Base-by-base conservation (phyloP, 2,888 invertebrate genomes). In the Steinernema hermaphroditum region DNA sequence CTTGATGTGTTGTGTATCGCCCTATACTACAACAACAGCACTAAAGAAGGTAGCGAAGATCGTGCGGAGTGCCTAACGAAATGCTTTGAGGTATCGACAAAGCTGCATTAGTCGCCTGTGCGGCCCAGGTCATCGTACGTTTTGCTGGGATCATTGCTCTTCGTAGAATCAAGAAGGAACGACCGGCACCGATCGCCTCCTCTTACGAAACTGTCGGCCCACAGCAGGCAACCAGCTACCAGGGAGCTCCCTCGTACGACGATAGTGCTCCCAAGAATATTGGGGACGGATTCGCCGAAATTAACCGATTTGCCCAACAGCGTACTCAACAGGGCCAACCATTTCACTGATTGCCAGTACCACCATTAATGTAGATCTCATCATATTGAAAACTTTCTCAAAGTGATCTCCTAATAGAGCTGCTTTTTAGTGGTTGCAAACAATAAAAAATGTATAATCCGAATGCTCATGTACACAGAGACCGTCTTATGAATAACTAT, bases 21-120 rank as follows among this genome's bases (percentile, higher is more conserved):
- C 29, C 32, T 62, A 8, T 62, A 27, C 29, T 62, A 62, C 62
- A 62, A 62, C 34, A 62, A 14, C 62, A 62, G 62, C 62, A 62
- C 62, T 8, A 62, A 62, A 32, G 62, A 62, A 62, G 62, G 62
- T 34, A n/a, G n/a, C n/a, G n/a, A n/a, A n/a, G n/a, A n/a, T n/a
- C n/a, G n/a, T n/a, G n/a, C n/a, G n/a, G n/a, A n/a, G n/a, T n/a
- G n/a, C n/a, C n/a, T n/a, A n/a, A 19, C 6, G n/a, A 46, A 16
- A 16, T 4, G 22, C 46, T 46, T 54, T 32, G 4, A 62, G 62
- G 62, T 32, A 62, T 62, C 62, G 62, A 62, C 62, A 62, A 62
- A 32, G 62, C 16, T 19, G 62, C 62, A 1, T 32, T 62, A 2
- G n/a, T 62, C 12, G 34, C 62, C 16, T 62, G 62, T 34, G 29